Conservation (phyloP, 2,797 vertebrate species). For the Sebastes steindachneri region DNA sequence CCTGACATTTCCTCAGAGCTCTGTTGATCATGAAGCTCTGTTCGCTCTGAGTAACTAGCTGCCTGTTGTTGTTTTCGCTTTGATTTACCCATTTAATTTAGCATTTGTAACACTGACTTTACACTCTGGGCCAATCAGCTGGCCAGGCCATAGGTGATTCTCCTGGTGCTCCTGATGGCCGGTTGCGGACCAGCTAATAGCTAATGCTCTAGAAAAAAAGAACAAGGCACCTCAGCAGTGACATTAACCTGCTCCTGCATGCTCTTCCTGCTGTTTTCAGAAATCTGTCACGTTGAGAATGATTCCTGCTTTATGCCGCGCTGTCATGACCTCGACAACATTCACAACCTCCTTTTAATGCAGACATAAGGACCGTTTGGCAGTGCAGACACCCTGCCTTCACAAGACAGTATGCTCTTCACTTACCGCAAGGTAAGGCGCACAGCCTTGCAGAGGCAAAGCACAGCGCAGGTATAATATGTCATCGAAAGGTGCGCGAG, state of each 20-base stretch:
- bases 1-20: background rate
- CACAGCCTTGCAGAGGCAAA: no score
- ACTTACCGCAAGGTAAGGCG: no score
- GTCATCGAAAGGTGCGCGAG: no score
- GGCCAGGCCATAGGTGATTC: background rate
- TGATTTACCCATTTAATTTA: background rate
- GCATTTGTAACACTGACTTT: background rate
- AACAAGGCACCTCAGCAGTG: background rate
- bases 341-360: conserved; percentile 25
- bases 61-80: background rate
- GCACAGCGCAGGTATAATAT: no score
- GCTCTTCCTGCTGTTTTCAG: conserved; percentile 4
- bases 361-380: conserved; percentile 9
- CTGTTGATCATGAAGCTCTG: background rate
- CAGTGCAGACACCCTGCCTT: background rate
- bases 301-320: background rate
- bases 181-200: background rate
- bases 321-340: conserved; percentile 14
- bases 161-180: background rate
- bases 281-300: conserved; percentile 18
- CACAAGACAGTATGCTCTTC: no score
- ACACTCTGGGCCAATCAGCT: background rate
- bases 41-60: background rate
- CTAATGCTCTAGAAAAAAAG: background rate
- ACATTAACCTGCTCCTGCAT: background rate